Evolutionary conservation across 2,113 vertebrate species (phyloP), one percentile per base, ranked within the genome.

Genomic region (Gulo gulo): DNA sequence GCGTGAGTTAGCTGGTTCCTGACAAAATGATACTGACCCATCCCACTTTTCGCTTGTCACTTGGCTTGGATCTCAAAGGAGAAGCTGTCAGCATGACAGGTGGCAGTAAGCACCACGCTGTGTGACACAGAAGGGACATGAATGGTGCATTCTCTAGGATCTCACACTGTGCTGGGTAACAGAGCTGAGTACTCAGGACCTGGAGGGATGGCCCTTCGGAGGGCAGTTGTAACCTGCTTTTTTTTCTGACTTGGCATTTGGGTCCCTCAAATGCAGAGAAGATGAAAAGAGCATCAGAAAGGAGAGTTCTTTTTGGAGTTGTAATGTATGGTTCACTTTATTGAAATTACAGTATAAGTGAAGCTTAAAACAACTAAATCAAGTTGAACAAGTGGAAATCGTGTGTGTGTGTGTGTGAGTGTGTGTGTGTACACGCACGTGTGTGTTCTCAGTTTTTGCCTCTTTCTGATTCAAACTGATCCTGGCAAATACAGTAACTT

Each of bases 401-500:
- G 0, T 5, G 4, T 80, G 36, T 47, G 82, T 86, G 61, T 50
- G 50, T 45, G 39, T 0, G 94, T 94, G n/a, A n/a, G 95, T 23
- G 20, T 55, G 52, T 4, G 31, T 18, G 65, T 93, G 95, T 18
- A 26, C 59, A 61, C 50, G 14, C 47, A 5, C 13, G 90, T 2
- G 14, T 89, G 89, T 69, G 9, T 2, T 80, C 93, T 98, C 89
- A 34, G 65, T 87, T 91, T 97, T 94, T 97, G 76, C 86, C 50
- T 97, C 96, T 97, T 91, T 96, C 95, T 95, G 36, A 67, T 63
- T 91, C 96, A 61, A 74, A 94, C 96, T 98, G 95, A 96, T 95
- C 88, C 97, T 50, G 83, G 96, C 88, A 96, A 98, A 79, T 42
- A 47, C 81, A 88, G 59, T 98, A 97, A 99, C 86, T 95, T 34